These are phyloP conservation scores for Vulpes lagopus DNA, from an alignment of 2,113 vertebrate genomes.

Conservation along the genomic window DNA sequence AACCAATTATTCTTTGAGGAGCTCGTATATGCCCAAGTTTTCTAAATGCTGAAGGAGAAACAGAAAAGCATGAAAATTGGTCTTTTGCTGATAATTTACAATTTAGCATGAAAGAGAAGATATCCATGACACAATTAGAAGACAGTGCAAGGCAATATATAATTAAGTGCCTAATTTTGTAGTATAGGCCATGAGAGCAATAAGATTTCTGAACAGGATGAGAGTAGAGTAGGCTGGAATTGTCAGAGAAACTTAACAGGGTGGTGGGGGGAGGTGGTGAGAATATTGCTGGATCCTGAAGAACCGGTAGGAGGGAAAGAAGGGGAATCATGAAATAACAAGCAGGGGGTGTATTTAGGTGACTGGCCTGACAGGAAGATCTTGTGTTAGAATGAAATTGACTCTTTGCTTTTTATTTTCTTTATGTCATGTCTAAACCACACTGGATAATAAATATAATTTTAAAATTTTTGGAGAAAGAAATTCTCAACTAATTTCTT, in stretches of 20 bases:
- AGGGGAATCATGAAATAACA: background rate
- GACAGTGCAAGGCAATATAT: slow-evolving; percentile 30
- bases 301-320: background rate
- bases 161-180: slow-evolving; percentile 72
- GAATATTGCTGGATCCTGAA: background rate
- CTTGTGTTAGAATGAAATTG: background rate
- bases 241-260: background rate
- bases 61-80: background rate
- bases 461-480: slow-evolving; percentile 31
- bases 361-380: background rate
- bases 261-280: background rate
- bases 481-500: background rate
- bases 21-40: background rate
- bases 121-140: slow-evolving; percentile 39
- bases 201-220: slow-evolving; percentile 28
- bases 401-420: background rate
- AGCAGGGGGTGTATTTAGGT: background rate
- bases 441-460: background rate
- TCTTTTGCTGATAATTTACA: background rate
- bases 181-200: background rate
- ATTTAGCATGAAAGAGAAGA: background rate
- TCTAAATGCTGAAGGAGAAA: background rate
- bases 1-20: background rate
- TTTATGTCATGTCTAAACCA: background rate
- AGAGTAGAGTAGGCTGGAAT: slow-evolving; percentile 43